These are phyloP conservation scores for Tupaia chinensis DNA, from an alignment of 2,113 vertebrate species.

Conservation along the genomic window DNA sequence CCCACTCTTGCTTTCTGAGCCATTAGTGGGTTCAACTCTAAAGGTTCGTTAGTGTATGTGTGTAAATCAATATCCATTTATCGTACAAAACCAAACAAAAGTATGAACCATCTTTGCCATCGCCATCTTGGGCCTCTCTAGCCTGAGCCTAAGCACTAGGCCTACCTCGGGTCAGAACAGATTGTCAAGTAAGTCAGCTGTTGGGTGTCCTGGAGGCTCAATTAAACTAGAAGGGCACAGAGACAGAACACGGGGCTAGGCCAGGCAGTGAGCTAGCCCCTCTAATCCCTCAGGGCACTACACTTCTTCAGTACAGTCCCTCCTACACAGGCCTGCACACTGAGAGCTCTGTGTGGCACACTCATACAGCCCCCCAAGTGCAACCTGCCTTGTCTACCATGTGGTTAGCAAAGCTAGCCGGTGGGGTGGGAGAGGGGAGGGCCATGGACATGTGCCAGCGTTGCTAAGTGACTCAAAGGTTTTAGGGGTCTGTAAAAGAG, in stretches of 20 bases:
- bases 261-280: background rate
- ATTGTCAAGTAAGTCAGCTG: background rate
- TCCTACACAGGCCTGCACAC: background rate
- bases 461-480: background rate
- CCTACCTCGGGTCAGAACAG: background rate
- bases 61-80: background rate
- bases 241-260: background rate
- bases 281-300: background rate
- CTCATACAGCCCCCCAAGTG: background rate
- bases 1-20: background rate
- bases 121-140: accelerated
- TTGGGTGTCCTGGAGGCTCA: background rate
- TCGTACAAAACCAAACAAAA: background rate
- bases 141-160: background rate
- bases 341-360: background rate
- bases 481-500: background rate
- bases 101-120: background rate
- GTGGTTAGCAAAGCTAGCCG: background rate
- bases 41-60: background rate
- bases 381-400: background rate
- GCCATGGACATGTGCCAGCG: background rate
- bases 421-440: too few species aligned
- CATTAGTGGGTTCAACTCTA: background rate
- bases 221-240: background rate
- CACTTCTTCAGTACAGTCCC: background rate